phyloP scores from a whole-genome alignment of 2,797 vertebrate species.

The Masticophis lateralis region DNA sequence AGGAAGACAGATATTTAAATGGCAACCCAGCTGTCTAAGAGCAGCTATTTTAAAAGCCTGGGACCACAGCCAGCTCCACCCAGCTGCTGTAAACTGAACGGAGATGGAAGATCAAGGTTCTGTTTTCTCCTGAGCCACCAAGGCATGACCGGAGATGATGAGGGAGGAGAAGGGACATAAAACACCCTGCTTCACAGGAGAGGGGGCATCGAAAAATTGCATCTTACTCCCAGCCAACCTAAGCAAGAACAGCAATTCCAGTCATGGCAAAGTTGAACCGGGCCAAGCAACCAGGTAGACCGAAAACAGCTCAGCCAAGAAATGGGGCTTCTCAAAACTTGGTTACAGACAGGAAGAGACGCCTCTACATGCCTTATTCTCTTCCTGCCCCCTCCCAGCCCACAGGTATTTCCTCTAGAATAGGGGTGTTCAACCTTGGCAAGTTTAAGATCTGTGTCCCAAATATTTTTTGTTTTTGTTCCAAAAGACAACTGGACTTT shows the following conservation, averaged over 20 bases:
- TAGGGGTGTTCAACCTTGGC: not conserved
- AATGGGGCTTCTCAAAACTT: not conserved
- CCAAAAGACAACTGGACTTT: not conserved
- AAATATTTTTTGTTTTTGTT: not conserved
- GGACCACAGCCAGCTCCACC: constrained; percentile 44
- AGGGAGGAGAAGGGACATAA: not conserved
- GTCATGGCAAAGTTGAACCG: not conserved
- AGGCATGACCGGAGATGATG: not conserved
- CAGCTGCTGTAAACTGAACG: constrained; percentile 46
- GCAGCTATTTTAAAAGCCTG: constrained; percentile 55
- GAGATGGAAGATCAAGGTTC: not conserved
- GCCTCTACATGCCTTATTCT: not conserved
- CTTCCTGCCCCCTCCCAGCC: not conserved
- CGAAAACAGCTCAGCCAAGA: not conserved
- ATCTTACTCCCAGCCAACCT: not conserved
- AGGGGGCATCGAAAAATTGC: not conserved
- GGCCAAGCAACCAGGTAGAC: not conserved
- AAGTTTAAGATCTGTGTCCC: not conserved
- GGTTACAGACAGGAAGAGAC: not conserved
- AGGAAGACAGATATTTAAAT: not conserved
- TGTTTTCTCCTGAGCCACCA: not conserved
- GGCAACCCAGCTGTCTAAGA: not conserved
- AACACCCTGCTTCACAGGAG: not conserved
- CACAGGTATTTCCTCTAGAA: not conserved
- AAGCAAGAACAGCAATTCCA: accelerated